These are phyloP conservation scores for Drosophila kuntzei DNA, from an alignment of 2,888 invertebrate genomes.

Conservation along the genomic window DNA sequence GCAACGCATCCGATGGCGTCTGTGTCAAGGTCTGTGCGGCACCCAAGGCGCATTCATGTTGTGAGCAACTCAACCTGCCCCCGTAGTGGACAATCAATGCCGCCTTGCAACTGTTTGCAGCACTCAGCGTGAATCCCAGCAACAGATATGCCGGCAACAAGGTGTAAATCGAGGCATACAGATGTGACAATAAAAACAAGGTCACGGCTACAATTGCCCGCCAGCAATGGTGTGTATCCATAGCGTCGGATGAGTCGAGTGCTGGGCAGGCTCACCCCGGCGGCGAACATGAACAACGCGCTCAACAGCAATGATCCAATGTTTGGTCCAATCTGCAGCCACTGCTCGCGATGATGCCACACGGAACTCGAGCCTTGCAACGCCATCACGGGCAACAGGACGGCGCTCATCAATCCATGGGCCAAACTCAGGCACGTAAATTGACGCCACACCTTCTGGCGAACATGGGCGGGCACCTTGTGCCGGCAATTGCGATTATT, in stretches of 20 bases:
- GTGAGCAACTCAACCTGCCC: conserved; percentile 84
- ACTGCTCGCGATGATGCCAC: conserved; percentile 85
- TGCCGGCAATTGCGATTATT: conserved; percentile 86
- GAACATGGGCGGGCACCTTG: conserved; percentile 84
- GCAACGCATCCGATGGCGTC: conserved; percentile 68
- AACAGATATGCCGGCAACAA: conserved; percentile 86
- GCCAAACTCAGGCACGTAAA: conserved; percentile 83
- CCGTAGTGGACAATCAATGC: conserved; percentile 84
- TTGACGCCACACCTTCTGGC: conserved; percentile 82
- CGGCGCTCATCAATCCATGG: conserved; percentile 82
- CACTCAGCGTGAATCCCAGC: conserved; percentile 88
- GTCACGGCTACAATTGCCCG: conserved; percentile 87
- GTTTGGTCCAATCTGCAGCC: conserved; percentile 84
- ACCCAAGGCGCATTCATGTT: conserved; percentile 80
- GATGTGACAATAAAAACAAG: conserved; percentile 88
- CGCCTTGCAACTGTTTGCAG: conserved; percentile 83
- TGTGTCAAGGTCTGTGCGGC: conserved; percentile 43
- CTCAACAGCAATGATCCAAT: conserved; percentile 89
- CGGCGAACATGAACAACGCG: conserved; percentile 88
- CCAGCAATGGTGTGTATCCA: conserved; percentile 86
- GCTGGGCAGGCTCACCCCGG: conserved; percentile 87
- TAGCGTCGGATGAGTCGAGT: conserved; percentile 87
- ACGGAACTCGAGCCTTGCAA: conserved; percentile 85
- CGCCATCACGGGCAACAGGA: conserved; percentile 83
- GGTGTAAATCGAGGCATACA: conserved; percentile 87